Conservation (phyloP, 2,113 vertebrate genomes). For the Etheostoma spectabile region DNA sequence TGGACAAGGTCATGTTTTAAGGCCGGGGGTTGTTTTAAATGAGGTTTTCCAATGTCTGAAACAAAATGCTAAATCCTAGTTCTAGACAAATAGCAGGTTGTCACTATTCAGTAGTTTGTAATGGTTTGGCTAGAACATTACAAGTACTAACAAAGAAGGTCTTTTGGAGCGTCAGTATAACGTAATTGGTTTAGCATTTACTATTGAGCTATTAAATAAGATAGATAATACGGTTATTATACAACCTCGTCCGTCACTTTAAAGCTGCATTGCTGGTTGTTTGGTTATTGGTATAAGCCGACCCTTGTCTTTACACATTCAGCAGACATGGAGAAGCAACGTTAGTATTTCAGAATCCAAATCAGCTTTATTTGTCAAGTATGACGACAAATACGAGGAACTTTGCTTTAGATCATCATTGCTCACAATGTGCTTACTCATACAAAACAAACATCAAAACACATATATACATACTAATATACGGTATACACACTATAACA, state of each 20-base stretch:
- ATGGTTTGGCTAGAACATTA: neutral
- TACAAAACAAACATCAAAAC: no score
- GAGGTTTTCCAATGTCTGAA: neutral
- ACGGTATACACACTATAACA: no score
- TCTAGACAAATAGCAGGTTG: neutral
- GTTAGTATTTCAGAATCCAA: neutral
- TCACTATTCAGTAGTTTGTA: neutral
- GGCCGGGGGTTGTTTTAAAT: neutral
- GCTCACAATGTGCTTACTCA: no score
- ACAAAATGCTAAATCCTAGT: neutral
- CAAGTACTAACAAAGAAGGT: neutral
- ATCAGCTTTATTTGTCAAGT: no score
- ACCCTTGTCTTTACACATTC: neutral
- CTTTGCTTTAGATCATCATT: no score
- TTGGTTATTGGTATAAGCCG: neutral
- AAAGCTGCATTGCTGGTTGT: no score
- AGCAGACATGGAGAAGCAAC: neutral
- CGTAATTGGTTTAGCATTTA: neutral
- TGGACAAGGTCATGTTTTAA: neutral
- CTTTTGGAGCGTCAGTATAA: neutral
- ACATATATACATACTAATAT: no score
- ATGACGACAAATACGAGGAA: no score
- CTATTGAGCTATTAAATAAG: neutral
- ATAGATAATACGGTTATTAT: no score
- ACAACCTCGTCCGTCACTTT: no score